Conservation (phyloP, 2,797 vertebrate genomes). For the Macropodus opercularis region DNA sequence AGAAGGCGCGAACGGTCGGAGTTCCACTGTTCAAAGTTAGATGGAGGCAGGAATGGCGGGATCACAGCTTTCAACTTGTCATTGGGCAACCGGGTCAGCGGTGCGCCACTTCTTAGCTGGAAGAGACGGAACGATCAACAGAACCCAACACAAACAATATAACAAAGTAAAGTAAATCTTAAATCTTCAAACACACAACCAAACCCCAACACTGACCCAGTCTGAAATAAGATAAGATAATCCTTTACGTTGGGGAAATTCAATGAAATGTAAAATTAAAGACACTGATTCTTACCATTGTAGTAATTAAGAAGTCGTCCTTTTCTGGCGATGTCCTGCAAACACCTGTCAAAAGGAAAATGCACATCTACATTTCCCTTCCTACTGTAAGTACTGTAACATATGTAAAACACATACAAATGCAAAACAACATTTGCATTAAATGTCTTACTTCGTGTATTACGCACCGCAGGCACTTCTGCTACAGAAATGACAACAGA, state of each 20-base stretch:
- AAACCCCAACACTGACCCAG: background rate
- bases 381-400: background rate
- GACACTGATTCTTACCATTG: constrained; percentile 86
- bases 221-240: no score
- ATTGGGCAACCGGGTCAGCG: constrained; percentile 91
- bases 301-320: constrained; percentile 89
- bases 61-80: constrained; percentile 98
- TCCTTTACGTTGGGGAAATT: no score
- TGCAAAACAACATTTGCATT: background rate
- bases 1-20: constrained; percentile 86
- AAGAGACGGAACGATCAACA: background rate
- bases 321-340: constrained; percentile 83
- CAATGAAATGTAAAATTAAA: background rate
- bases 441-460: background rate
- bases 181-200: no score
- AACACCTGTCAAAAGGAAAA: constrained; percentile 80
- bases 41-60: constrained; percentile 95
- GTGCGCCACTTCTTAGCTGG: constrained; percentile 91
- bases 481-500: background rate
- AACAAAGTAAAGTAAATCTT: no score
- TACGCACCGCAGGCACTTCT: background rate
- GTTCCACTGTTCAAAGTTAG: constrained; percentile 96
- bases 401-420: background rate
- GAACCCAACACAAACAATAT: background rate
- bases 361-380: background rate